Conservation (phyloP, 2,113 vertebrate genomes). For the Zingel zingel region DNA sequence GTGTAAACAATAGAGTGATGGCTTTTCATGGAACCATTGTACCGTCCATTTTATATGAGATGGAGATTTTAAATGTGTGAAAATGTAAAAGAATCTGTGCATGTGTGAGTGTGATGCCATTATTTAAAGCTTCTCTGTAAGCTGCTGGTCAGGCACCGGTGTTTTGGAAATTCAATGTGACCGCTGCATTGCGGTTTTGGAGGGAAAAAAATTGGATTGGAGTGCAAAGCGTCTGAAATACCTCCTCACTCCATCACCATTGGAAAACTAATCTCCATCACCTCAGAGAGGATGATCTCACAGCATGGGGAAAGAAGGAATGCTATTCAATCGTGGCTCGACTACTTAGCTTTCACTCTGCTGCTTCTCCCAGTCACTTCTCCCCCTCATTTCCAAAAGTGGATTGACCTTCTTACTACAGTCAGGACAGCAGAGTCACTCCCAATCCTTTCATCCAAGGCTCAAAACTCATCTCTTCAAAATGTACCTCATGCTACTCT, state of each 20-base stretch:
- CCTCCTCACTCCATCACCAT: slow-evolving; percentile 10
- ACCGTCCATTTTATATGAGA: neutral
- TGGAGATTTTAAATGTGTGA: neutral
- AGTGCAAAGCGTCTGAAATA: slow-evolving; percentile 14
- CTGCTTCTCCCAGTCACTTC: neutral
- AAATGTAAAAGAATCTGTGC: too few relatives aligned
- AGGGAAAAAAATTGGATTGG: slow-evolving; percentile 7
- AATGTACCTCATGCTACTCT: slow-evolving; percentile 19
- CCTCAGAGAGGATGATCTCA: slow-evolving; percentile 37
- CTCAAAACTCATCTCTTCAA: slow-evolving; percentile 42
- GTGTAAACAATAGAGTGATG: neutral
- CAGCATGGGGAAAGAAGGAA: slow-evolving; percentile 17
- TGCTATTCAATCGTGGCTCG: neutral
- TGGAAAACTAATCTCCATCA: slow-evolving; percentile 46
- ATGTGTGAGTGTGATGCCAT: neutral
- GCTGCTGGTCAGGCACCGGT: neutral
- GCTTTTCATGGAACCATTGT: neutral
- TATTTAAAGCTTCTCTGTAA: slow-evolving; percentile 21
- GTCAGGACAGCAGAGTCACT: slow-evolving; percentile 1
- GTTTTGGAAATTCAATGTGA: slow-evolving; percentile 23
- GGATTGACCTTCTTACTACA: slow-evolving; percentile 54
- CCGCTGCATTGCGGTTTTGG: slow-evolving; percentile 6
- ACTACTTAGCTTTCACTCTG: slow-evolving; percentile 27
- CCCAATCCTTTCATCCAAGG: slow-evolving; percentile 15
- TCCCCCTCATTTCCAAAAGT: slow-evolving; percentile 38